phyloP scores from a whole-genome alignment of 2,888 invertebrate genomes.

The Saturnia japonica region DNA sequence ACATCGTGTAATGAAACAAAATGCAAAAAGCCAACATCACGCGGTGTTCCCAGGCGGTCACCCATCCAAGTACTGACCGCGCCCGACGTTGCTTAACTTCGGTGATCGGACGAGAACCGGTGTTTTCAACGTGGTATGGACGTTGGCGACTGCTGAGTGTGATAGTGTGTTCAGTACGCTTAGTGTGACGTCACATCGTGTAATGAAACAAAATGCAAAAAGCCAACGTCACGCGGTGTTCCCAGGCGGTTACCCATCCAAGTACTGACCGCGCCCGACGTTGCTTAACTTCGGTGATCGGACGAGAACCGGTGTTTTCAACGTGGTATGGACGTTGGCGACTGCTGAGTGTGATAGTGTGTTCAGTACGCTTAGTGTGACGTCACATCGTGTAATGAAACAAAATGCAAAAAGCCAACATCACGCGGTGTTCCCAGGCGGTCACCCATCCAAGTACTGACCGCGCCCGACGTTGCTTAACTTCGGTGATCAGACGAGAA shows the following conservation, averaged over 20 bases:
- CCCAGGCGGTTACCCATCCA: slow-evolving; percentile 77
- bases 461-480: slow-evolving; percentile 77
- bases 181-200: too few species aligned
- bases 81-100: slow-evolving; percentile 79
- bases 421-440: slow-evolving; percentile 64
- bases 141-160: too few species aligned
- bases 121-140: slow-evolving; percentile 67
- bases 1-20: too few species aligned
- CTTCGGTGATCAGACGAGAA: slow-evolving; percentile 80
- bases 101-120: slow-evolving; percentile 79
- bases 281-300: slow-evolving; percentile 79
- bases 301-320: slow-evolving; percentile 70
- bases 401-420: slow-evolving; percentile 40
- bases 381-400: too few species aligned
- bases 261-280: slow-evolving; percentile 77
- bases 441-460: slow-evolving; percentile 80
- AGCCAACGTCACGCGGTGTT: slow-evolving; percentile 48
- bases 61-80: slow-evolving; percentile 78
- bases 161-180: too few species aligned
- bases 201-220: not conserved
- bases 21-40: slow-evolving; percentile 51
- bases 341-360: too few species aligned
- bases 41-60: slow-evolving; percentile 70
- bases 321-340: not conserved
- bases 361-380: too few species aligned